Evolutionary conservation across 2,797 vertebrate genomes (phyloP), one percentile per base, ranked within the genome.

Genomic region (Scleropages formosus): DNA sequence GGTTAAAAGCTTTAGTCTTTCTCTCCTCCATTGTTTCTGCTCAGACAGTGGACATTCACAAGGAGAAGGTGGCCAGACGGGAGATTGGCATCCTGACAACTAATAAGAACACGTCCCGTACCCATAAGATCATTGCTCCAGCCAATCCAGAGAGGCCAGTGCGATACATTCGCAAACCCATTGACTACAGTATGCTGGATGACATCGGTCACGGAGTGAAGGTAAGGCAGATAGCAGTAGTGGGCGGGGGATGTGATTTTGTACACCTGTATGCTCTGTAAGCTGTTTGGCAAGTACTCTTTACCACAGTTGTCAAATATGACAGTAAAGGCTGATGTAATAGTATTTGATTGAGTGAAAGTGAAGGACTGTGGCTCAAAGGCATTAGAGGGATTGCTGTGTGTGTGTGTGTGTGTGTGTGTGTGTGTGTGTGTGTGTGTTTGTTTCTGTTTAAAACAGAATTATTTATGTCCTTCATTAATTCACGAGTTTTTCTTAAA

Each of bases 81-180:
- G 95, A 96, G 88, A 97, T 96, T 74, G 95, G 95, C 81, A 94
- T 96, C 89, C 86, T 96, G 88, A 97, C 95, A 63, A 95, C 95
- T 85, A 96, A 96, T 88, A 97, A 96, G 88, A 97, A 96, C 89
- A 95, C 94, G 0, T 87, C 93, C 1, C 94, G 94, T 87, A 93
- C 94, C 70, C 95, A 97, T 86, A 97, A 97, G 87, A 96, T 97
- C 76, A 92, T 97, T 61, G 95, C 95, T 8, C 95, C 95, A 44
- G 84, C 92, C 77, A 96, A 95, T 85, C 94, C 91, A 77, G 95
- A 97, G 83, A 92, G 94, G 61, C 95, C 95, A 46, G 94, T 96
- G 88, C 93, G 95, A 87, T 97, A 95, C 89, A 94, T 96, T 88
- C 93, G 95, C 88, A 97, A 96, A 85, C 94, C 94, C 81, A 93